phyloP scores from a whole-genome alignment of 2,888 invertebrate species.

The Neocrepidodera transversa region DNA sequence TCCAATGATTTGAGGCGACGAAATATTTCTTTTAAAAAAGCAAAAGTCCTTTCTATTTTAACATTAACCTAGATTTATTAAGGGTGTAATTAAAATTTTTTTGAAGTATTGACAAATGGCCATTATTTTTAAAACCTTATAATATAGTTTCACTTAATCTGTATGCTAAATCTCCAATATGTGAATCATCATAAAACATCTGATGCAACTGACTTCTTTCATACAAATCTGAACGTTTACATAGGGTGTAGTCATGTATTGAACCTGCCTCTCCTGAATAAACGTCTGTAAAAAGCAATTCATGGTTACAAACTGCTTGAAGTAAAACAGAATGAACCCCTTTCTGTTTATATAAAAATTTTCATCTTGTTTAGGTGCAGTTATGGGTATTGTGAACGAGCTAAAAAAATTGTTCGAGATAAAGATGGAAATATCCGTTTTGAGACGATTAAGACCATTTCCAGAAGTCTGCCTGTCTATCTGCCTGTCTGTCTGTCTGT shows the following conservation, averaged over 20 bases:
- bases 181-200: constrained; percentile 16
- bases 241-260: constrained; percentile 32
- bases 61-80: constrained; percentile 28
- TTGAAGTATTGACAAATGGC: constrained; percentile 8
- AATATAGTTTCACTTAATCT: constrained; percentile 24
- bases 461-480: no score
- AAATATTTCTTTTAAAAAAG: constrained; percentile 32
- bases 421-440: no score
- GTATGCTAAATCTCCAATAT: constrained; percentile 39
- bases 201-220: neutral
- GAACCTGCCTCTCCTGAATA: constrained; percentile 37
- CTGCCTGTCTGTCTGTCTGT: no score
- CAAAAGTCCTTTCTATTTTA: constrained; percentile 38
- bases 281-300: constrained; percentile 32
- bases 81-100: constrained; percentile 31
- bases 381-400: no score
- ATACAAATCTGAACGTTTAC: constrained; percentile 30
- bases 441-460: no score
- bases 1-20: neutral
- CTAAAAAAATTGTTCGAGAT: no score
- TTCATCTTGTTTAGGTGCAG: constrained; percentile 31
- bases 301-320: constrained; percentile 36
- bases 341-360: constrained; percentile 40
- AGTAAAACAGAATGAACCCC: constrained; percentile 33
- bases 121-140: constrained; percentile 33